Base-by-base conservation (phyloP, 2,113 vertebrate species). In the Microtus oregoni region DNA sequence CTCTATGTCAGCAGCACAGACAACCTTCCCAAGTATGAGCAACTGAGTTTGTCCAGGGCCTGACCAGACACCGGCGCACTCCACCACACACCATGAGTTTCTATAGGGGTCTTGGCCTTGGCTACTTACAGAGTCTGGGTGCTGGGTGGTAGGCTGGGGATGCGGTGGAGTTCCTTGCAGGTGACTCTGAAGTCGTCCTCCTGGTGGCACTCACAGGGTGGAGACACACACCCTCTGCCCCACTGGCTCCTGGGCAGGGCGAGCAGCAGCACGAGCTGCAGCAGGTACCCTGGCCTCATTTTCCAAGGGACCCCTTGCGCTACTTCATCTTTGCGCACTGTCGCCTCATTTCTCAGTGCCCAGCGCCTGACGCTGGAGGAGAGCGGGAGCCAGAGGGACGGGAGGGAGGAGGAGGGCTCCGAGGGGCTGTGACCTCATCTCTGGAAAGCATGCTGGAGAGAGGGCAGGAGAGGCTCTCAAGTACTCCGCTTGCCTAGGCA, bases 71-170 rank as follows among this genome's bases (percentile, higher is more conserved):
- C 5, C 0, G 3, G 4, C 79, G 0, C 85, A 5, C 75, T 19
- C 85, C 22, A 72, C 5, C 63, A n/a, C 86, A 65, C 75, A n/a
- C 70, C 32, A 7, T 11, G 7, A 32, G 8, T 55, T 68, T 72
- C 44, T 70, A 32, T 61, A 7, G 30, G 35, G 55, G 41, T 44
- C 35, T 22, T 26, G 47, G 52, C 35, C 9, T 58, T 52, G 20
- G 91, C 30, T 99, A 99, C 99, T 99, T 96, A 99, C 99, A 99
- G 97, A 1, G 98, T 99, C 97, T 99, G 99, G 2, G 99, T 99
- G 96, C 98, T 97, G n/a, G 97, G 96, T 1, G 99, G 99, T 2
- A 99, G 98, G 88, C 92, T 98, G 92, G 99, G 99, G 90, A 99
- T 99, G 95, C 96, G 97, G 90, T 98, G 98, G 78, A 99, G 98